Evolutionary conservation across 2,797 vertebrate genomes (phyloP), one percentile per base, ranked within the genome.

Genomic region (Pangasius krempfi): DNA sequence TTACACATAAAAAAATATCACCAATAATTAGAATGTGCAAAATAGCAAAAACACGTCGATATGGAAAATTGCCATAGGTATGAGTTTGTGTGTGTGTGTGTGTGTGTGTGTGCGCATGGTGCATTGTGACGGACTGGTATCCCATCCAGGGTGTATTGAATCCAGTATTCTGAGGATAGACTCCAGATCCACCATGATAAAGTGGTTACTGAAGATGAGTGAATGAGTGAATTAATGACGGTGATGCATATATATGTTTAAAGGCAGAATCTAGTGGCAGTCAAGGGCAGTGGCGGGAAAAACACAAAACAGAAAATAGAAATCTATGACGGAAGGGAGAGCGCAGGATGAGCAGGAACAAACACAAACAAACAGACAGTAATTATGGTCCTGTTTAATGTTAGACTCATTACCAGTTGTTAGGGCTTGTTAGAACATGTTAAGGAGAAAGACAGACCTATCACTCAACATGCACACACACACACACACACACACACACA

Each of bases 351-450:
- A 90, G 73, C 84, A 86, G 81, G 72, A 90, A 90, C 70, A 81
- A 88, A 68, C 56, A 76, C 82, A 90, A 90, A 89, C 88, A 88
- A 84, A 89, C 62, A 60, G 25, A 84, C 75, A 83, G 88, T 73
- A 89, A 90, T 92, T 86, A 86, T 66, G n/a, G 68, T 70, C 86
- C 79, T 40, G 60, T 86, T 72, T 89, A 88, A 60, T 60, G 78
- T 33, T 73, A 22, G 62, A 87, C 86, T 89, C 60, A 87, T 90
- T 88, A 84, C 37, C 22, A 33, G 13, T 66, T 78, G 40, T 84
- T 88, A 86, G 66, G 56, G 73, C 82, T 88, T 22, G 85, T 90
- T 88, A 91, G 89, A 75, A 88, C 88, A 86, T 25, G 86, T 90
- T 90, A 92, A 80, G 56, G 44, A 64, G 86, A 83, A 73, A 1